Evolutionary conservation across 1,140 invertebrate species (phyloP).

Genomic region (Hetaerina americana): DNA sequence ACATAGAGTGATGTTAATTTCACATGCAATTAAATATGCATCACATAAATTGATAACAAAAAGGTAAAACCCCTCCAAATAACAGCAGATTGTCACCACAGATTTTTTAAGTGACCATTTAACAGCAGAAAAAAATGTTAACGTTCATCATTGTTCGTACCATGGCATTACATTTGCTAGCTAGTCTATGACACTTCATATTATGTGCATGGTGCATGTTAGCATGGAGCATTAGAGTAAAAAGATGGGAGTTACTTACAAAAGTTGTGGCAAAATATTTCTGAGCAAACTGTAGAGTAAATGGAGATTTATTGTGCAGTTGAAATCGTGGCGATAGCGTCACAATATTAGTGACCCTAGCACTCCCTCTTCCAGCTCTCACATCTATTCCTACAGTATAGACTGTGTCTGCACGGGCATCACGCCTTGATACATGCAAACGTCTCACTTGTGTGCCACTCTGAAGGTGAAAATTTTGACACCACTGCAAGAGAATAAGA

Average conservation of each 20-base stretch:
- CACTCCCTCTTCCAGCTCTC: conserved; percentile 72
- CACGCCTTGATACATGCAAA: conserved; percentile 45
- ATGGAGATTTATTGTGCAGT: conserved; percentile 79
- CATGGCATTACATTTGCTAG: no score
- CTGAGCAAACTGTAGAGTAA: conserved; percentile 74
- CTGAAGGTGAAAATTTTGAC: conserved; percentile 65
- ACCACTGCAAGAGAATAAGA: conserved; percentile 44
- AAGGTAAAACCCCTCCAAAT: no score
- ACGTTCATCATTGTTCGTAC: no score
- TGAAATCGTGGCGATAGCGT: conserved; percentile 87
- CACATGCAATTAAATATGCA: no score
- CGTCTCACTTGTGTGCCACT: conserved; percentile 57
- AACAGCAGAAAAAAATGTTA: no score
- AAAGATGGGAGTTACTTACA: conserved; percentile 23
- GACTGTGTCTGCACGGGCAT: conserved; percentile 48
- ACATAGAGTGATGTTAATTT: no score
- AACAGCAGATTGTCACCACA: no score
- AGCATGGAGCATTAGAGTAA: conserved; percentile 9
- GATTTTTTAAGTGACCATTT: no score
- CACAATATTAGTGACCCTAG: conserved; percentile 80
- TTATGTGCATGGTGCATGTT: no score
- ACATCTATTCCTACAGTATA: conserved; percentile 78
- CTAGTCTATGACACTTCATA: no score
- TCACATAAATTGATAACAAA: no score
- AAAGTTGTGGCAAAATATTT: conserved; percentile 52